A percentile compares a stretch with the other conserved stretches of the same genome.
Conservation (phyloP, 2,113 vertebrate species). For the Grantiella picta region DNA sequence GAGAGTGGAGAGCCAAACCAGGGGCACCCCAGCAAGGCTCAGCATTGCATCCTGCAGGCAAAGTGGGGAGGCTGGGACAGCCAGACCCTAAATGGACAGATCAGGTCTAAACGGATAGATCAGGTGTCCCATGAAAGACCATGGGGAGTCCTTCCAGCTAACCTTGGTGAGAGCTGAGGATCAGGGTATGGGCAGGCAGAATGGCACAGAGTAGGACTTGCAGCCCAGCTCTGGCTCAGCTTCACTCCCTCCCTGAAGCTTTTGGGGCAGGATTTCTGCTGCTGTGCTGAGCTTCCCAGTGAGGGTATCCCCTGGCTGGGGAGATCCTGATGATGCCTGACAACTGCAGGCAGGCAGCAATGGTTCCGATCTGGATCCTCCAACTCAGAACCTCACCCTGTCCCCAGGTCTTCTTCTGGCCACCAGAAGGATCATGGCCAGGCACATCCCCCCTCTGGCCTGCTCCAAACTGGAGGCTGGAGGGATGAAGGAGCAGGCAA, state of each 20-base stretch:
- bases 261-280: not conserved
- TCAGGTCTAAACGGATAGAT: too few species aligned
- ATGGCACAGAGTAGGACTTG: fast-evolving
- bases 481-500: not conserved
- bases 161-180: fast-evolving
- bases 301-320: not conserved
- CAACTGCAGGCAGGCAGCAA: not conserved
- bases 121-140: not conserved
- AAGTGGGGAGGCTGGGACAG: not conserved
- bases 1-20: not conserved
- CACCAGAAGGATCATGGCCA: not conserved
- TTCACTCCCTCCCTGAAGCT: not conserved
- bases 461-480: not conserved
- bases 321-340: not conserved
- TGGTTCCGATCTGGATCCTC: not conserved
- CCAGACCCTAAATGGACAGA: not conserved
- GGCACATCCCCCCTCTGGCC: not conserved
- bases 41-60: fast-evolving
- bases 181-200: not conserved
- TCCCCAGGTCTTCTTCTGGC: not conserved
- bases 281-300: not conserved
- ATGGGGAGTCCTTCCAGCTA: not conserved
- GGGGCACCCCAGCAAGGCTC: not conserved
- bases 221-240: not conserved
- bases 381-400: not conserved